These are phyloP conservation scores for Aotus griseimembra DNA, from an alignment of 2,797 vertebrate genomes.

Conservation along the genomic window DNA sequence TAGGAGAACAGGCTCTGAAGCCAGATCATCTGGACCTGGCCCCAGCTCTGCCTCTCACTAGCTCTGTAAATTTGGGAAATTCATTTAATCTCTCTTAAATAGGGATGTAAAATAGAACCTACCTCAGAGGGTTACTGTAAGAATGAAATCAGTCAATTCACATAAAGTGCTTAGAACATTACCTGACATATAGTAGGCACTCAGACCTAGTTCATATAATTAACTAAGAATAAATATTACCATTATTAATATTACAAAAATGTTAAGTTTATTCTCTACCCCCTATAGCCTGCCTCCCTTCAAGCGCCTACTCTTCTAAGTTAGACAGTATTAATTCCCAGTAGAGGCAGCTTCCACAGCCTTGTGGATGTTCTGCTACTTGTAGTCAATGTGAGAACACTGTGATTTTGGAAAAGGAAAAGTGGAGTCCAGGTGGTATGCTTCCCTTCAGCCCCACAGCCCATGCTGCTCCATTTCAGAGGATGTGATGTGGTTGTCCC, in stretches of 20 bases:
- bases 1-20: neutral
- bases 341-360: neutral
- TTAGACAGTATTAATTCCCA: neutral
- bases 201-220: slow-evolving; percentile 30
- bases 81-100: neutral
- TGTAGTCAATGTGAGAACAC: neutral
- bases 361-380: neutral
- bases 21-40: neutral
- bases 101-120: neutral
- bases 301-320: neutral
- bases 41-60: neutral
- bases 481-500: neutral
- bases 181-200: neutral
- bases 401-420: neutral
- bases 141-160: slow-evolving; percentile 40
- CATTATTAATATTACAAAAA: slow-evolving; percentile 37
- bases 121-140: neutral
- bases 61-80: neutral
- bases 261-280: neutral
- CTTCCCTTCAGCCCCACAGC: neutral
- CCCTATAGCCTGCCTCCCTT: neutral
- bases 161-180: neutral
- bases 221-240: slow-evolving; percentile 21
- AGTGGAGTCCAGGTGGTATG: neutral
- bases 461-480: neutral